Conservation (phyloP, 2,113 vertebrate species). For the Leucoraja erinaceus region DNA sequence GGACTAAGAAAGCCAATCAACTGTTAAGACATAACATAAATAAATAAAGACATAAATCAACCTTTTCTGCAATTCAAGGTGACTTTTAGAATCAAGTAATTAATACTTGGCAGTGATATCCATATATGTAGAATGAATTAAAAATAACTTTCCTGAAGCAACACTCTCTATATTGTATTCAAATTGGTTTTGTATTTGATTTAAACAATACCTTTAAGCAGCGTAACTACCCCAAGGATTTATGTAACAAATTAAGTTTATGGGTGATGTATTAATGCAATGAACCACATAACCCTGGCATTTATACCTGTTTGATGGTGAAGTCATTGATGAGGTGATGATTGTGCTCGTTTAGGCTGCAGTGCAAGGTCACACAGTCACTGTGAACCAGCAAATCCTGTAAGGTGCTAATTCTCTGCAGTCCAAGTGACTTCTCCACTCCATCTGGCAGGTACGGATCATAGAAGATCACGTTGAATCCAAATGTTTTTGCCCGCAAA, state of each 20-base stretch:
- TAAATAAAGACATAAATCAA: too few relatives aligned
- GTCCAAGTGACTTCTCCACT: conserved; percentile 78
- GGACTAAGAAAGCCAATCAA: background rate
- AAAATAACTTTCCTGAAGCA: background rate
- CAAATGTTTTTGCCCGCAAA: conserved; percentile 79
- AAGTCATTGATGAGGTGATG: conserved; percentile 90
- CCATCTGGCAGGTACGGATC: conserved; percentile 81
- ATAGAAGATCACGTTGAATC: conserved; percentile 81
- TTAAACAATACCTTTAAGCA: background rate
- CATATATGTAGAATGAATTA: background rate
- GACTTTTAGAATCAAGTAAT: background rate
- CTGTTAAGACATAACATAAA: background rate
- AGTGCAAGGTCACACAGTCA: conserved; percentile 83
- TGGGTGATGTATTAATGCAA: background rate
- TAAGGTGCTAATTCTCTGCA: conserved; percentile 77
- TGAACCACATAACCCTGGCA: conserved; percentile 34
- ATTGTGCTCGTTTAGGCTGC: conserved; percentile 87
- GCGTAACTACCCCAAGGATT: background rate
- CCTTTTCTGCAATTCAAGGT: background rate
- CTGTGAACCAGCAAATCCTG: conserved; percentile 85
- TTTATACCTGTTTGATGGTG: conserved; percentile 80
- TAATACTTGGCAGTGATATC: background rate
- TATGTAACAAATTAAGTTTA: background rate
- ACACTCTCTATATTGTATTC: background rate
- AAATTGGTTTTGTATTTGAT: background rate